Evolutionary conservation across 1,140 invertebrate species (phyloP).

Genomic region (Campoletis sonorensis): DNA sequence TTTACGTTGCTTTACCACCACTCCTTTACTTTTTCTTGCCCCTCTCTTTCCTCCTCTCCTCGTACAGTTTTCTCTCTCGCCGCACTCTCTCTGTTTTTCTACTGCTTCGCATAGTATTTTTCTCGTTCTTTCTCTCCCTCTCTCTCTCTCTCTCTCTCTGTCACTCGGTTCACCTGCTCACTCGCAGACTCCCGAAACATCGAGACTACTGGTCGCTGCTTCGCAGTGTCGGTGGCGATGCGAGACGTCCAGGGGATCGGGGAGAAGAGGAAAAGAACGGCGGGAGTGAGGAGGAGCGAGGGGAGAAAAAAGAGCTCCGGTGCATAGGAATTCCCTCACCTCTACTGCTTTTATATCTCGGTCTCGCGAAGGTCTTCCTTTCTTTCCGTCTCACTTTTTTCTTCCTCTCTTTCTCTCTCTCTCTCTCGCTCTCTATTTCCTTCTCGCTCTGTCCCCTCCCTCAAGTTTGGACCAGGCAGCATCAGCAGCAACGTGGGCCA

Average conservation of each 20-base stretch:
- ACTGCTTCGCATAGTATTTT: constrained; percentile 1
- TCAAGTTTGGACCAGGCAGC: constrained; percentile 28
- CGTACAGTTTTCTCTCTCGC: background rate
- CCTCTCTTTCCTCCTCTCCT: constrained; percentile 42
- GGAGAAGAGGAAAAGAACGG: constrained; percentile 37
- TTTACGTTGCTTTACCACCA: constrained; percentile 1
- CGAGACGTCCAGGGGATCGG: constrained; percentile 41
- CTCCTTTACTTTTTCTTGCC: constrained; percentile 26
- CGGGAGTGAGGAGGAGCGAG: constrained; percentile 14
- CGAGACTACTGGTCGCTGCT: constrained; percentile 48
- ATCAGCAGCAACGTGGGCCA: constrained; percentile 23
- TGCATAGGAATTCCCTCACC: constrained; percentile 67
- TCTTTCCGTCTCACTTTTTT: constrained; percentile 44
- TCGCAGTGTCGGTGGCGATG: constrained; percentile 48
- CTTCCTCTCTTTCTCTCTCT: constrained; percentile 40
- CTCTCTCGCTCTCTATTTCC: constrained; percentile 26
- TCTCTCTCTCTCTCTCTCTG: background rate
- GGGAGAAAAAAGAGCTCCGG: constrained; percentile 35
- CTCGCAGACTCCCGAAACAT: constrained; percentile 52
- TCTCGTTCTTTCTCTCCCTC: background rate
- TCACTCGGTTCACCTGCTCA: constrained; percentile 55
- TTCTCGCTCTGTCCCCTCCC: constrained; percentile 43
- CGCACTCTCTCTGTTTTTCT: constrained; percentile 40
- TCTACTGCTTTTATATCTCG: constrained; percentile 53
- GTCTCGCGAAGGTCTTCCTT: constrained; percentile 33